Base-by-base conservation (phyloP, 1,140 invertebrate genomes). In the Trichomalopsis sarcophagae region DNA sequence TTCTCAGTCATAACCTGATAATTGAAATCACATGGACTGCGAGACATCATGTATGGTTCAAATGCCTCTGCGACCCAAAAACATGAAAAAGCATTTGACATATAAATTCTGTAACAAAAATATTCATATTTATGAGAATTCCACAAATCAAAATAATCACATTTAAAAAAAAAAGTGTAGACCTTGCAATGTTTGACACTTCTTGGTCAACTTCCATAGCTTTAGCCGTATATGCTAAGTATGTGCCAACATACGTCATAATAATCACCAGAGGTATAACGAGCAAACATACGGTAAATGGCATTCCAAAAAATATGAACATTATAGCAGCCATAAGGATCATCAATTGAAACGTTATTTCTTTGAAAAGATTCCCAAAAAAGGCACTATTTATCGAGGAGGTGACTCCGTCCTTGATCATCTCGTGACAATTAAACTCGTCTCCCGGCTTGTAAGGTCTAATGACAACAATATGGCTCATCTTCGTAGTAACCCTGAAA, bases 291-390 rank as follows among this genome's bases (percentile, higher is more conserved):
- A 93, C 87, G 0, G 91, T 91, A 6, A 94, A 91, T 9, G 94
- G 94, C 27, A 94, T 87, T n/a, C 94, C 94, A 82, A 94, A 91
- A 80, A 94, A 94, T 33, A 94, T 94, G 62, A 94, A 94, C 91
- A 94, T 92, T 23, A 94, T 88, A 13, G 94, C 94, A 30, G 94
- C 91, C 73, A 91, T 86, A 11, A 94, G 84, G 50, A 94, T 91
- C 87, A 94, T 93, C 1, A 92, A 75, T 87, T 94, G 93, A 75
- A 94, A 94, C 5, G 92, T 94, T 50, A 94, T 89, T 89, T 94
- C 94, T 82, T 93, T 92, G 2, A 92, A 91, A 5, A 94, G 69
- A 44, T 92, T 93, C 6, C 91, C 88, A 30, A 93, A 80, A 84
- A 94, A 94, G 14, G 93, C 92, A 74, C 89, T 89, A 84, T 91